A percentile compares a stretch with the other conserved stretches of the same genome.
Evolutionary conservation across 2,888 invertebrate genomes (phyloP).

Genomic region (Lycophotia porphyrea): DNA sequence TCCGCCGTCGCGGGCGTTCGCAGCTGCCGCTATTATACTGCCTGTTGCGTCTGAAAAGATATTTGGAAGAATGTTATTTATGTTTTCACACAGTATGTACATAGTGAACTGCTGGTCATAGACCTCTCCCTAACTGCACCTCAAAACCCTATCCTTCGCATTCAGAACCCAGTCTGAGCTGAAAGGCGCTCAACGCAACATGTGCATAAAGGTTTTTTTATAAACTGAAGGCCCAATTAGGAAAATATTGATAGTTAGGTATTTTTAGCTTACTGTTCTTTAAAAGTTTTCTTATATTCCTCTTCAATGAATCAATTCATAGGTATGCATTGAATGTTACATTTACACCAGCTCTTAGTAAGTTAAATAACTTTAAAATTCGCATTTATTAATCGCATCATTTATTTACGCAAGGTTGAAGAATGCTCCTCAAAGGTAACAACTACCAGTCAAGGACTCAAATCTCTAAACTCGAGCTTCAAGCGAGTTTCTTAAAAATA

Average conservation of each 20-base stretch:
- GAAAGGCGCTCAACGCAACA: background rate
- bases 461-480: background rate
- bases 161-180: background rate
- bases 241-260: background rate
- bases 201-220: background rate
- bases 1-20: slow-evolving; percentile 73
- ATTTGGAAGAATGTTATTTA: background rate
- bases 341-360: background rate
- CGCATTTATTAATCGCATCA: background rate
- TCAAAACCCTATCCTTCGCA: background rate
- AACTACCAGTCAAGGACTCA: background rate
- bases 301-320: background rate
- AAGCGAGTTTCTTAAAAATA: background rate
- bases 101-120: background rate
- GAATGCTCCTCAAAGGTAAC: background rate
- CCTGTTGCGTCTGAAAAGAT: slow-evolving; percentile 81
- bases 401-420: background rate
- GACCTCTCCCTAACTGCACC: background rate
- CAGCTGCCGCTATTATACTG: slow-evolving; percentile 77
- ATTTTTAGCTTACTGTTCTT: background rate
- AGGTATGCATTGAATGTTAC: background rate
- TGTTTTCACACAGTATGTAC: background rate
- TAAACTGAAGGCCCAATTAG: background rate
- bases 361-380: background rate
- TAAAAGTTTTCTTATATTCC: background rate